Evolutionary conservation across 2,113 vertebrate species (phyloP).

Genomic region (Ardeotis arabs): DNA sequence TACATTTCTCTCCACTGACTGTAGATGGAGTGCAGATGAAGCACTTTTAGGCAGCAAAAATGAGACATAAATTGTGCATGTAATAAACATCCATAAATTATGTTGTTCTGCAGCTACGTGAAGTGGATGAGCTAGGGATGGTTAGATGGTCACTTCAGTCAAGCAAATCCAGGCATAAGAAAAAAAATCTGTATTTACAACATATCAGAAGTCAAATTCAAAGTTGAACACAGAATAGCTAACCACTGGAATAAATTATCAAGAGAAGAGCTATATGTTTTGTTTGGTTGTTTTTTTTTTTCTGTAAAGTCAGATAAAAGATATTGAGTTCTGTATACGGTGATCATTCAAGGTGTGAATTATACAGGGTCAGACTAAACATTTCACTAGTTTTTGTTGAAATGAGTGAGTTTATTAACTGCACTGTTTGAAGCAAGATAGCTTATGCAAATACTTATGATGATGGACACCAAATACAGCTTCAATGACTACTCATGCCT

Average conservation of each 20-base stretch:
- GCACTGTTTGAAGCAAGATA: background rate
- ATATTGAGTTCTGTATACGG: background rate
- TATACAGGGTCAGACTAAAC: background rate
- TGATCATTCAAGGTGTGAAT: background rate
- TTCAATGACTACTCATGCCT: background rate
- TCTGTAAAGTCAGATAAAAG: background rate
- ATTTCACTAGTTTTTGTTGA: background rate
- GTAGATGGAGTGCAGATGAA: background rate
- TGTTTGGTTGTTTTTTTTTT: too few relatives aligned
- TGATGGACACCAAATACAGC: background rate
- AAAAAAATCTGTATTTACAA: rapidly evolving
- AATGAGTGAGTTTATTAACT: background rate
- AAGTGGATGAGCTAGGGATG: background rate
- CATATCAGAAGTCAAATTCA: background rate
- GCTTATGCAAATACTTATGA: background rate
- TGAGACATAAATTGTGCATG: background rate
- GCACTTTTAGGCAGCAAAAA: background rate
- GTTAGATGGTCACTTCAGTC: background rate
- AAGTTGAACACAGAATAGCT: background rate
- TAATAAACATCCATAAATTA: rapidly evolving
- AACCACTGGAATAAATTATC: background rate
- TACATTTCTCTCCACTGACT: background rate
- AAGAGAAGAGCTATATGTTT: rapidly evolving
- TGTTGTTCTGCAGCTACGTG: background rate
- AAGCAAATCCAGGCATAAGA: background rate